phyloP scores from a whole-genome alignment of 2,113 vertebrate species.

The Harpagus bidentatus region DNA sequence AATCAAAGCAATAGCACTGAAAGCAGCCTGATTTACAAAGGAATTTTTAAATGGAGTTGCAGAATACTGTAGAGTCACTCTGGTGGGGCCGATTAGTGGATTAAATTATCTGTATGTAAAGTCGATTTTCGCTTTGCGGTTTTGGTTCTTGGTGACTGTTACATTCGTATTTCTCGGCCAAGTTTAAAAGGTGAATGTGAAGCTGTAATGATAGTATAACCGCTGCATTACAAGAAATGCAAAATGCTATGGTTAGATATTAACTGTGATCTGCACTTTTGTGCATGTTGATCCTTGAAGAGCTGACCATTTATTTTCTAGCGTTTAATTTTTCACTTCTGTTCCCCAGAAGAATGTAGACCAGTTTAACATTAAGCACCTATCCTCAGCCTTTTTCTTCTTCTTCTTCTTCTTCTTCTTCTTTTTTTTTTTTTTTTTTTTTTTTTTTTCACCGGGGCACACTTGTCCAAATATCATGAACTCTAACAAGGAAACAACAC shows the following conservation, averaged over 20 bases:
- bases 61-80: not conserved
- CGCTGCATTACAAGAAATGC: not conserved
- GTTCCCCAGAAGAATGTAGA: conserved; percentile 42
- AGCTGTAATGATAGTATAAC: not conserved
- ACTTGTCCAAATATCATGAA: not conserved
- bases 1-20: not conserved
- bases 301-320: conserved; percentile 45
- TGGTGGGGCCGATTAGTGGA: not conserved
- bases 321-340: conserved; percentile 66
- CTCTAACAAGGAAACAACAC: not conserved
- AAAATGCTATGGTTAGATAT: not conserved
- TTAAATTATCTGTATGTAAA: not conserved
- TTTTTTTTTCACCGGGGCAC: rapidly evolving
- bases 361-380: conserved; percentile 19
- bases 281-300: not conserved
- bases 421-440: not conserved
- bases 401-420: too few relatives aligned
- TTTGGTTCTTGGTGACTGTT: not conserved
- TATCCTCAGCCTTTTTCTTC: not conserved
- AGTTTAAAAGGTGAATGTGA: not conserved
- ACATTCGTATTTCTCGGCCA: not conserved
- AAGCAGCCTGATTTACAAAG: not conserved
- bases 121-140: not conserved
- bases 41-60: not conserved
- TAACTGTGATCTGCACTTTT: not conserved